Percentiles rank a stretch among this genome's conserved stretches.
Evolutionary conservation across 2,888 invertebrate genomes (phyloP).

Genomic region (Nasonovia ribisnigri): DNA sequence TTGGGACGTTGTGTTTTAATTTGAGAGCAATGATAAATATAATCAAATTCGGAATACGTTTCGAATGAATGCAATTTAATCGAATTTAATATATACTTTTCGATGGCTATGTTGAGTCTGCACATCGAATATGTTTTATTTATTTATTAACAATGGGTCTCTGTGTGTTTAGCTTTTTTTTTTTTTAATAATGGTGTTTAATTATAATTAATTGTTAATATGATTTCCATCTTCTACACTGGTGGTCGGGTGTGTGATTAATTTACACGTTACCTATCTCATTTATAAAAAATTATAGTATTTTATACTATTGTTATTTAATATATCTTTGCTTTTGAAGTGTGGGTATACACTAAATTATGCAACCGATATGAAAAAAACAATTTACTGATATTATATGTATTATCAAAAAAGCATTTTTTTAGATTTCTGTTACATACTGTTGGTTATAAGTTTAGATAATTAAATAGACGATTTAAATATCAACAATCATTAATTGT

Average conservation of each 20-base stretch:
- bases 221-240: background rate
- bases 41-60: conserved; percentile 5
- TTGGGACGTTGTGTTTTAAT: background rate
- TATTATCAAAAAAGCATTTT: too few species aligned
- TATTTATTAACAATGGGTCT: background rate
- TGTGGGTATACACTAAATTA: too few species aligned
- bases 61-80: background rate
- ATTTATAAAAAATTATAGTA: background rate
- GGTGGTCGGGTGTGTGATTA: background rate
- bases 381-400: too few species aligned
- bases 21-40: background rate
- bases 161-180: background rate
- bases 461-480: too few species aligned
- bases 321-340: too few species aligned
- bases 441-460: too few species aligned
- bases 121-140: background rate
- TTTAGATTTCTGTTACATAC: too few species aligned
- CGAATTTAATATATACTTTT: background rate
- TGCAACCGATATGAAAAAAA: too few species aligned
- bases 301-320: background rate
- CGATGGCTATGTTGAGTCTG: background rate
- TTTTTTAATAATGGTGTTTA: background rate
- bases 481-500: too few species aligned
- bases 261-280: background rate
- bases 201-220: background rate